Evolutionary conservation across 2,113 vertebrate genomes (phyloP).

Genomic region (Phylloscopus trochiloides): DNA sequence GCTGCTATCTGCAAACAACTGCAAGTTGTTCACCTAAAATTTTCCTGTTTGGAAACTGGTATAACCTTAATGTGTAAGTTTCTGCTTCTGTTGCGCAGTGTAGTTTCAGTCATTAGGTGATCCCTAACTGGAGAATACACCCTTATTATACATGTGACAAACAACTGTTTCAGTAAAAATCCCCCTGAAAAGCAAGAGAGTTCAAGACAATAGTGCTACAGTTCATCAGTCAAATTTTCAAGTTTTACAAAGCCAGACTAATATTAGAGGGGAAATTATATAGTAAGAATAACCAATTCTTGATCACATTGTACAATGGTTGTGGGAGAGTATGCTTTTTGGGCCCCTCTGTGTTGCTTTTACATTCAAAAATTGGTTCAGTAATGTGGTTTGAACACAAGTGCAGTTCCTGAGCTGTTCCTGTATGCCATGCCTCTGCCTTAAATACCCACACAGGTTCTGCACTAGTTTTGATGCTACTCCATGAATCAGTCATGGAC

Average conservation of each 20-base stretch:
- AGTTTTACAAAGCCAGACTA: background rate
- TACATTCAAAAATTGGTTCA: background rate
- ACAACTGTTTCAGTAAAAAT: background rate
- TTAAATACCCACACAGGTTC: background rate
- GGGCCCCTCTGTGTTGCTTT: background rate
- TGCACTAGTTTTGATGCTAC: background rate
- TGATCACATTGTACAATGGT: background rate
- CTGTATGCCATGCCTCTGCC: background rate
- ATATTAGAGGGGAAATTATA: background rate
- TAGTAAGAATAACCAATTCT: background rate
- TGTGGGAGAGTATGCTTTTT: background rate
- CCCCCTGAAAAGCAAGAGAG: background rate
- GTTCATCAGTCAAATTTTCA: background rate
- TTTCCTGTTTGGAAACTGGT: background rate
- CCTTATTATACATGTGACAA: background rate
- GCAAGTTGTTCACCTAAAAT: background rate
- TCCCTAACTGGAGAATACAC: constrained; percentile 12
- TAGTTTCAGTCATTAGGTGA: constrained; percentile 33
- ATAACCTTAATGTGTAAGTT: constrained; percentile 2
- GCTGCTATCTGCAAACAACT: background rate
- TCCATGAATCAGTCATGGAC: background rate
- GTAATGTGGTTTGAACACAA: background rate
- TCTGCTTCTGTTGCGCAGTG: constrained; percentile 39
- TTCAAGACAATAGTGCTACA: background rate
- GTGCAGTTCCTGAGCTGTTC: background rate